Evolutionary conservation across 1,140 invertebrate genomes (phyloP), one percentile per base, ranked within the genome.

Genomic region (Caenorhabditis inopinata): DNA sequence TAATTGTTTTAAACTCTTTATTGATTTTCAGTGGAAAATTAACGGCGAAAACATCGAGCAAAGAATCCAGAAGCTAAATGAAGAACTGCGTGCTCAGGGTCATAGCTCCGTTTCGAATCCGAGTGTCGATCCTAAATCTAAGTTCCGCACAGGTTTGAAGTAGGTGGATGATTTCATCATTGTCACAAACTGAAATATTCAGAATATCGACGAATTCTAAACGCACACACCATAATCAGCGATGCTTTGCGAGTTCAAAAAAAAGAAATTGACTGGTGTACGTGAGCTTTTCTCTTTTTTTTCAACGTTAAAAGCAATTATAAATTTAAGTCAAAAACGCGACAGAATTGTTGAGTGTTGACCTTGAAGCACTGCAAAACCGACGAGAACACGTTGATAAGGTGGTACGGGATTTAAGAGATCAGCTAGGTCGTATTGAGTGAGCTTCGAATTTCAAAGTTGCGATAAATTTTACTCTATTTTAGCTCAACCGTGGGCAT

Each of bases 1-100:
- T 32, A 9, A 21, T 2, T 16, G 12, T 12, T 5, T 14, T 0
- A 7, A 38, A 51, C 48, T 51, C 48, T 23, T 51, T 5, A 51
- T 42, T 21, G 7, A 42, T 68, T 68, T 68, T 68, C 58, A 68
- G 58, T 68, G 58, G 58, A 68, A 68, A 68, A 68, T 68, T 16
- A 7, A 68, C n/a, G 58, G 58, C 1, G 12, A 21, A 5, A 12
- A 68, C n/a, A 68, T 68, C 11, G 58, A 68, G 1, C n/a, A 68
- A 2, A 29, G 58, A 38, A 38, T 68, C 27, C 29, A 38, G 21
- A 35, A 38, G 4, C 12, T 68, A 18, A 16, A 32, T 9, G 58
- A 68, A 1, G 32, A 38, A 9, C 58, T 68, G 1, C 29, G n/a
- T 2, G 58, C 11, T 2, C 25, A 68, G n/a, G 58, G 58, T 1